These are phyloP conservation scores for Talpa occidentalis DNA, from an alignment of 2,113 vertebrate species.

Conservation along the genomic window DNA sequence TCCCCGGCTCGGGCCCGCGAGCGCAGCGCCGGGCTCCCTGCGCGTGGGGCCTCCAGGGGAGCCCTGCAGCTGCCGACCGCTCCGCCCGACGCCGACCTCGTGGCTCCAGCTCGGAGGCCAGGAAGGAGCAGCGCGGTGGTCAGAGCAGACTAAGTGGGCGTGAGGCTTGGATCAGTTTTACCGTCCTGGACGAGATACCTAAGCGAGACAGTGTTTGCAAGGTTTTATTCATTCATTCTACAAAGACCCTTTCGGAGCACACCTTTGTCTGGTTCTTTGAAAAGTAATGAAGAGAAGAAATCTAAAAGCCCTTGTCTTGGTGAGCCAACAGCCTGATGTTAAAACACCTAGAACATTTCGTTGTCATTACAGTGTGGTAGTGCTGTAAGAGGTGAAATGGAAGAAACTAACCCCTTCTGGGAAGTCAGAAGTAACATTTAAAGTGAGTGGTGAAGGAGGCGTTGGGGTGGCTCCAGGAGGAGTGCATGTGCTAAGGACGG, in stretches of 20 bases:
- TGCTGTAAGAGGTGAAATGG: background rate
- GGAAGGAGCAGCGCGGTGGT: background rate
- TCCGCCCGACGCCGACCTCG: background rate
- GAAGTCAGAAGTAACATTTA: background rate
- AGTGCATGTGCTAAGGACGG: background rate
- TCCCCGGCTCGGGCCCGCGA: background rate
- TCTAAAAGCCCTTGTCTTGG: background rate
- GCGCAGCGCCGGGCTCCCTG: background rate
- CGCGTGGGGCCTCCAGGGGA: background rate
- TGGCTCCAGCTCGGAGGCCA: background rate
- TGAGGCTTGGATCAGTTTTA: background rate
- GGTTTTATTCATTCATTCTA: background rate
- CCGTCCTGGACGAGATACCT: background rate
- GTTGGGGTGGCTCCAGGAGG: background rate
- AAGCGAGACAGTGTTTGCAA: background rate
- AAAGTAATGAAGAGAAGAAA: background rate
- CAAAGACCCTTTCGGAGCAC: background rate
- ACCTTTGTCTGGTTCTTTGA: background rate
- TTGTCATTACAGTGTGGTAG: background rate
- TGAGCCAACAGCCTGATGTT: background rate
- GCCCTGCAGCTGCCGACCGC: background rate
- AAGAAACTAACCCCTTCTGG: background rate
- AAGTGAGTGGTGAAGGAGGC: background rate
- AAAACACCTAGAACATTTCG: background rate
- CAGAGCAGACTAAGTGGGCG: background rate